Percentiles rank a stretch among this genome's conserved stretches.
Conservation (phyloP, 2,888 invertebrate genomes). For the Amaurobius ferox region DNA sequence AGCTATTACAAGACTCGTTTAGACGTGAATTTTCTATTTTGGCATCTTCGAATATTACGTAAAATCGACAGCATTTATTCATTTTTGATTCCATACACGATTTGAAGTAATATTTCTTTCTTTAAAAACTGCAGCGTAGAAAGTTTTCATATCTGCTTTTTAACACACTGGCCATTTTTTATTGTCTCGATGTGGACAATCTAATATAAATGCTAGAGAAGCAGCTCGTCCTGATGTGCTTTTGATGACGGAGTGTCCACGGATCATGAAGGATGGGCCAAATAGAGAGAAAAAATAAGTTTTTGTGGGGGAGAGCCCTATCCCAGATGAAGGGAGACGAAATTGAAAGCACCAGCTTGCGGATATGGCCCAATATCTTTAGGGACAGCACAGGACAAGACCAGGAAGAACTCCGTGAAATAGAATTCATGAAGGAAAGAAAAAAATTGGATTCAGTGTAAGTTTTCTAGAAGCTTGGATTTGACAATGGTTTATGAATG, state of each 20-base stretch:
- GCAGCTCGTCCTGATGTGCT: constrained; percentile 52
- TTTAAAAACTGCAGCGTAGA: too few species aligned
- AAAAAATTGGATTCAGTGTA: too few species aligned
- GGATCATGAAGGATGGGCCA: constrained; percentile 61
- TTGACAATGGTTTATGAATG: too few species aligned
- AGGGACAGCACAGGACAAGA: constrained; percentile 59
- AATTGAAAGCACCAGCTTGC: constrained; percentile 67
- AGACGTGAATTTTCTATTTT: too few species aligned
- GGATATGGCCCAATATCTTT: constrained; percentile 68
- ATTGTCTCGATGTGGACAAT: constrained; percentile 4
- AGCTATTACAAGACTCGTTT: too few species aligned
- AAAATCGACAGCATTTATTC: too few species aligned
- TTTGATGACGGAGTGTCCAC: constrained; percentile 67
- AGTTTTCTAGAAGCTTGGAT: too few species aligned
- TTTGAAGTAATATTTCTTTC: too few species aligned
- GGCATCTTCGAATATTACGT: too few species aligned
- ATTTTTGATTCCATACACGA: too few species aligned
- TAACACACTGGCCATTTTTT: neutral
- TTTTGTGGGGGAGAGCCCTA: constrained; percentile 22
- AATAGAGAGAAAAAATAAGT: constrained; percentile 39
- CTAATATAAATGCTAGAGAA: constrained; percentile 8
- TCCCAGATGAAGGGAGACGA: constrained; percentile 20
- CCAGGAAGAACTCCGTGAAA: constrained; percentile 8
- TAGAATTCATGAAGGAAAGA: neutral
- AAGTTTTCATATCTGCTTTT: too few species aligned